Evolutionary conservation across 1,140 invertebrate genomes (phyloP).

Genomic region (Mactra quadrangularis): DNA sequence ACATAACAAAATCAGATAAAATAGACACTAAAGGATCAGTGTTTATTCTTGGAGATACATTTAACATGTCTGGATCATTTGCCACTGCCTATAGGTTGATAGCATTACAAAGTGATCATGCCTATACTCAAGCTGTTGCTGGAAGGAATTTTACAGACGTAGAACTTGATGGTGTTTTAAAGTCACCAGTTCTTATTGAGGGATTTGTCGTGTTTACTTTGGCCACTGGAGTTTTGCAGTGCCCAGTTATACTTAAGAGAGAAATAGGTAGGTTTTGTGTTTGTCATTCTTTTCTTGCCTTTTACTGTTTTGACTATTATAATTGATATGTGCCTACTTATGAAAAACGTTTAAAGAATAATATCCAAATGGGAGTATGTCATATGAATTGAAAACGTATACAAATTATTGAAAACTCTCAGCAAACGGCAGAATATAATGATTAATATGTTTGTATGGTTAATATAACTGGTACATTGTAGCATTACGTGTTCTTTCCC

Average conservation of each 20-base stretch:
- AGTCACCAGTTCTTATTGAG: conserved; percentile 15
- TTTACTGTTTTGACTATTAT: too few species aligned
- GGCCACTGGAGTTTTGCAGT: conserved; percentile 18
- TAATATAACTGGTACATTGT: too few species aligned
- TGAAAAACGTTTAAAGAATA: too few species aligned
- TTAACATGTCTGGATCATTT: conserved; percentile 31
- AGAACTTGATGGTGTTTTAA: conserved; percentile 20
- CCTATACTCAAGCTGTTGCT: conserved; percentile 3
- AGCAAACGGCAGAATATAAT: too few species aligned
- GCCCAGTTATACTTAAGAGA: conserved; percentile 26
- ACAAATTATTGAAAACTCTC: too few species aligned
- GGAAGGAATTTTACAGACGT: conserved; percentile 47
- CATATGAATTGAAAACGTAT: background rate
- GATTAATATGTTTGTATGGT: too few species aligned
- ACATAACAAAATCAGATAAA: conserved; percentile 37
- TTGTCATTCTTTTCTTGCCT: too few species aligned
- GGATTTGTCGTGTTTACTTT: conserved; percentile 29
- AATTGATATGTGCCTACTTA: too few species aligned
- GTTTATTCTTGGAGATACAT: background rate
- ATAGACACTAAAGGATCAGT: conserved; percentile 37
- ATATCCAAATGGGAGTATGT: too few species aligned
- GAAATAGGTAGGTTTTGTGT: conserved; percentile 1
- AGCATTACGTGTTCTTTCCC: too few species aligned
- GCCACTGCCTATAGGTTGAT: conserved; percentile 13
- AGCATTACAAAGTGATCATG: conserved; percentile 25